These are phyloP conservation scores for Sthenelais limicola DNA, from an alignment of 2,888 invertebrate genomes.

Conservation along the genomic window DNA sequence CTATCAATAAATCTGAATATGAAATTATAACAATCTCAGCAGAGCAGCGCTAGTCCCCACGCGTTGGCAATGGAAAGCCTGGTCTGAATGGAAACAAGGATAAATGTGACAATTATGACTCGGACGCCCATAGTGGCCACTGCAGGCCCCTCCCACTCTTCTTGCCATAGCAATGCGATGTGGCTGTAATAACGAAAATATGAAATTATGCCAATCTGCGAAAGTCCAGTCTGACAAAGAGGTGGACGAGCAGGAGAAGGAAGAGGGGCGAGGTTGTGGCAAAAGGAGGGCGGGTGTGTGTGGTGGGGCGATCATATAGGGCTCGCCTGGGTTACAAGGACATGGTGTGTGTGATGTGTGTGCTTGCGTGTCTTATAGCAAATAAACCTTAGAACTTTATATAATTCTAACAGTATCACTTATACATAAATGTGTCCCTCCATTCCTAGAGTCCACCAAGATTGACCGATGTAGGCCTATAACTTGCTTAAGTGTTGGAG, in stretches of 20 bases:
- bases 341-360: background rate
- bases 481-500: too few species aligned
- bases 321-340: background rate
- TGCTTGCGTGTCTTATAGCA: too few species aligned
- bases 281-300: background rate
- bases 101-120: conserved; percentile 37
- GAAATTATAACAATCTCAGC: conserved; percentile 37
- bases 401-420: too few species aligned
- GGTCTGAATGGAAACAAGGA: conserved; percentile 36
- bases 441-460: too few species aligned
- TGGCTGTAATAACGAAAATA: conserved; percentile 22
- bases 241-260: conserved; percentile 2
- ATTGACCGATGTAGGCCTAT: too few species aligned
- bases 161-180: background rate
- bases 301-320: background rate
- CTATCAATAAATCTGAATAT: conserved; percentile 38
- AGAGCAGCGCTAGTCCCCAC: background rate
- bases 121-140: background rate
- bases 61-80: background rate
- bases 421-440: too few species aligned
- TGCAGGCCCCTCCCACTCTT: background rate
- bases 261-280: background rate
- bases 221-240: conserved; percentile 28
- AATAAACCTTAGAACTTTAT: too few species aligned
- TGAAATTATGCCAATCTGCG: conserved; percentile 38